Evolutionary conservation across 2,888 invertebrate species (phyloP).

Genomic region (Cylloceria caligata): DNA sequence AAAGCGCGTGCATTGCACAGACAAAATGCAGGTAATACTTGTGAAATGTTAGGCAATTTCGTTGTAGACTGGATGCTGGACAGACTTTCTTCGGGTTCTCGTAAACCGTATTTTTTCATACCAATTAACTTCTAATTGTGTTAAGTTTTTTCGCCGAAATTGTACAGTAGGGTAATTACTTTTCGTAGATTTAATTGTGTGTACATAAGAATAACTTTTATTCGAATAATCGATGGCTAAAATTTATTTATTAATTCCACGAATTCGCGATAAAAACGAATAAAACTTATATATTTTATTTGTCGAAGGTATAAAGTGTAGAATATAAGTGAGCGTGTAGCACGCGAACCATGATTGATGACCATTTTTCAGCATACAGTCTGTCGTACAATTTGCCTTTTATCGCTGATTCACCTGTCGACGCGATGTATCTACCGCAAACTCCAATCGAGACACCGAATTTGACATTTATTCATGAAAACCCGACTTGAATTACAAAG

Average conservation of each 20-base stretch:
- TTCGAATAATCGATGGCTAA: not conserved
- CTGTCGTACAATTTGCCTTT: slow-evolving; percentile 8
- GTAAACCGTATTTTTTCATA: slow-evolving; percentile 36
- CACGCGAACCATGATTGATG: slow-evolving; percentile 12
- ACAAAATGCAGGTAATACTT: not conserved
- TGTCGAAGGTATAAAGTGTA: not conserved
- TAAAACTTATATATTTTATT: slow-evolving; percentile 24
- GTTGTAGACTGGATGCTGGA: slow-evolving; percentile 19
- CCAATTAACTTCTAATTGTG: slow-evolving; percentile 19
- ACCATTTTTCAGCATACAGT: slow-evolving; percentile 14
- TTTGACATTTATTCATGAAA: slow-evolving; percentile 21
- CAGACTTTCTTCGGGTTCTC: slow-evolving; percentile 1
- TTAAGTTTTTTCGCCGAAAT: slow-evolving; percentile 23
- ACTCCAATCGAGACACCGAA: slow-evolving; percentile 25
- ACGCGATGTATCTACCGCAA: not conserved
- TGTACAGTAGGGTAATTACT: slow-evolving; percentile 38
- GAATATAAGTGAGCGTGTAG: slow-evolving; percentile 32
- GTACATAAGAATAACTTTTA: slow-evolving; percentile 34
- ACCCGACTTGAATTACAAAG: slow-evolving; percentile 25
- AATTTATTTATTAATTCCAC: slow-evolving; percentile 17
- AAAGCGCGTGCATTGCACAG: not conserved
- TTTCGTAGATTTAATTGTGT: slow-evolving; percentile 41
- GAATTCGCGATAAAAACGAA: slow-evolving; percentile 7
- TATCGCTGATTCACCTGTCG: slow-evolving; percentile 7
- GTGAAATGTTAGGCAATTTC: not conserved